Evolutionary conservation across 2,113 vertebrate species (phyloP), one percentile per base, ranked within the genome.

Genomic region (Peromyscus maniculatus): DNA sequence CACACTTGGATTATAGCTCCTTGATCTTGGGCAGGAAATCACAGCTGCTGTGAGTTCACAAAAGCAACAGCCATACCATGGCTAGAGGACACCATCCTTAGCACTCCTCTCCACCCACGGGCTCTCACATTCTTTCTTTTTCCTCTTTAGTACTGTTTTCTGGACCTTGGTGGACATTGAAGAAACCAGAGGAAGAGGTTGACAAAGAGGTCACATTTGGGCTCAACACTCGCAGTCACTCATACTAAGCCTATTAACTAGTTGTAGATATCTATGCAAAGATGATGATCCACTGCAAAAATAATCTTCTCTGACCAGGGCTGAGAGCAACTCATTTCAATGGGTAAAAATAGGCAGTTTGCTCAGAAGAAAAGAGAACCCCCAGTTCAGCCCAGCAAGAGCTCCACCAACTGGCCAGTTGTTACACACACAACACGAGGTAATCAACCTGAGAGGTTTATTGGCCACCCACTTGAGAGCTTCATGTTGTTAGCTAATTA

Each of bases 401-500:
- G 43, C 7, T 77, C 33, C 55, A 52, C 7, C 26, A 6, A 55
- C 10, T 17, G 77, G 90, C 79, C 57, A 95, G 83, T 43, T 74
- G 49, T 74, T 87, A 77, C 10, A 8, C 4, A 10, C 26, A 79
- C 64, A 91, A 71, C 9, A 39, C 62, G 59, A 49, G 64, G 95
- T 87, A 96, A 97, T 80, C 39, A 72, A 95, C 90, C 11, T 86
- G 84, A 46, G 82, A 84, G 39, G 83, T 71, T 97, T 97, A 93
- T 87, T 67, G 57, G 88, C 78, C 74, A 78, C 84, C 59, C 80
- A 75, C 88, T 94, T 52, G 89, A 91, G 96, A 86, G 78, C 72
- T 97, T 92, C 8, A 28, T 91, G 74, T 89, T 86, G 87, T 79
- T 97, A 89, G 94, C 89, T 95, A 82, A 95, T 97, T 97, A 97